A percentile compares a stretch with the other conserved stretches of the same genome.
These are phyloP conservation scores for Hemibagrus wyckioides DNA, from an alignment of 2,113 vertebrate species.

Conservation along the genomic window DNA sequence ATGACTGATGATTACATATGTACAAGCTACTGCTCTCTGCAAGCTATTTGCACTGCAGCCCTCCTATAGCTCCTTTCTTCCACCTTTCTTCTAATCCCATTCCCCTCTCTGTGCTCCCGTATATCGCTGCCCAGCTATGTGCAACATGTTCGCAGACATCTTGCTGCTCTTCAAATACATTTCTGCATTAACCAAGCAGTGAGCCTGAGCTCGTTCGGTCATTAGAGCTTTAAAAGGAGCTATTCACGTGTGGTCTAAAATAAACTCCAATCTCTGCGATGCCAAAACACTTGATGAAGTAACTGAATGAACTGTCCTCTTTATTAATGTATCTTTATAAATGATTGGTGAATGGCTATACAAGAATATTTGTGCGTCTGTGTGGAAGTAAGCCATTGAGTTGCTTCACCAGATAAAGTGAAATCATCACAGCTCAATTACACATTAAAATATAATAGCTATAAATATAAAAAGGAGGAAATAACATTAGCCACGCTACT, in stretches of 20 bases:
- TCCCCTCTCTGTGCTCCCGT: neutral
- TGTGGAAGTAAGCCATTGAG: neutral
- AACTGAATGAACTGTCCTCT: neutral
- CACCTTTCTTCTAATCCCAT: neutral
- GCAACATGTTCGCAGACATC: conserved; percentile 15
- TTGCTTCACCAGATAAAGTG: neutral
- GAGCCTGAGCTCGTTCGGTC: neutral
- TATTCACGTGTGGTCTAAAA: neutral
- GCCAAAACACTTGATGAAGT: neutral
- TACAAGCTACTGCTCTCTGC: neutral
- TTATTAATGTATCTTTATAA: neutral
- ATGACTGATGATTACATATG: neutral
- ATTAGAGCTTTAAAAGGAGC: neutral
- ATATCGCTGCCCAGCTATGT: neutral
- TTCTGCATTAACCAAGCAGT: conserved; percentile 46
- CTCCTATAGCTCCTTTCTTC: neutral
- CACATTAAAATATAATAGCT: too few species aligned
- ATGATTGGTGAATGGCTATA: neutral
- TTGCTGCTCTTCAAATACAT: neutral
- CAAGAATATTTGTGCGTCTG: neutral
- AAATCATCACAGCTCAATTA: neutral
- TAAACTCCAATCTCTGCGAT: neutral
- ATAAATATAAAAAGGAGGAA: too few species aligned
- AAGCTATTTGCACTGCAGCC: neutral
- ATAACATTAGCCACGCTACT: neutral